Evolutionary conservation across 2,888 invertebrate genomes (phyloP).

Genomic region (Drosophila phalerata): DNA sequence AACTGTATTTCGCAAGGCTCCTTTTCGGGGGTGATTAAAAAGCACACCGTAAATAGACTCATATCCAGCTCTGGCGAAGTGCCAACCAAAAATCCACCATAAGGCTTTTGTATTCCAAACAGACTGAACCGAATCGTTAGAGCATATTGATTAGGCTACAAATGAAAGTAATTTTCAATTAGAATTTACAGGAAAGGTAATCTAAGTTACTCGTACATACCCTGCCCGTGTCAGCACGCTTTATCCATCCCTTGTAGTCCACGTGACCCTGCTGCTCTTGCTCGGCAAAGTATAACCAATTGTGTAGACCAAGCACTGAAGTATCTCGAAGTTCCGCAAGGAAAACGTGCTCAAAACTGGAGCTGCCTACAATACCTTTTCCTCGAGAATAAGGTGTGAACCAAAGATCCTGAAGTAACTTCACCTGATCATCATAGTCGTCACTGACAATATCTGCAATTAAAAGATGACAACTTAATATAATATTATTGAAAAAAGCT

Average conservation of each 20-base stretch:
- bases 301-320: slow-evolving; percentile 79
- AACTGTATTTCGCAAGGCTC: slow-evolving; percentile 75
- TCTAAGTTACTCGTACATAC: slow-evolving; percentile 39
- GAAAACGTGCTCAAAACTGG: slow-evolving; percentile 82
- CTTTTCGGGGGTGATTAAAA: slow-evolving; percentile 67
- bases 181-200: no score
- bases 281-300: slow-evolving; percentile 82
- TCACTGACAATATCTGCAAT: slow-evolving; percentile 63
- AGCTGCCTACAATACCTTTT: slow-evolving; percentile 76
- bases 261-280: slow-evolving; percentile 77
- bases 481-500: not conserved
- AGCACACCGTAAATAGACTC: slow-evolving; percentile 80
- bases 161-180: not conserved
- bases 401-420: slow-evolving; percentile 76
- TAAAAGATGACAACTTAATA: not conserved
- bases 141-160: slow-evolving; percentile 66
- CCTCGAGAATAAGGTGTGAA: slow-evolving; percentile 81
- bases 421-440: slow-evolving; percentile 70
- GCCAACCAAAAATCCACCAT: slow-evolving; percentile 74
- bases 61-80: slow-evolving; percentile 81
- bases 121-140: slow-evolving; percentile 68
- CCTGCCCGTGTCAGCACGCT: slow-evolving; percentile 69
- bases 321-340: slow-evolving; percentile 77
- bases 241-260: slow-evolving; percentile 80
- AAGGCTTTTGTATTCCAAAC: slow-evolving; percentile 64